phyloP scores from a whole-genome alignment of 2,113 vertebrate species.

The Pipa parva region DNA sequence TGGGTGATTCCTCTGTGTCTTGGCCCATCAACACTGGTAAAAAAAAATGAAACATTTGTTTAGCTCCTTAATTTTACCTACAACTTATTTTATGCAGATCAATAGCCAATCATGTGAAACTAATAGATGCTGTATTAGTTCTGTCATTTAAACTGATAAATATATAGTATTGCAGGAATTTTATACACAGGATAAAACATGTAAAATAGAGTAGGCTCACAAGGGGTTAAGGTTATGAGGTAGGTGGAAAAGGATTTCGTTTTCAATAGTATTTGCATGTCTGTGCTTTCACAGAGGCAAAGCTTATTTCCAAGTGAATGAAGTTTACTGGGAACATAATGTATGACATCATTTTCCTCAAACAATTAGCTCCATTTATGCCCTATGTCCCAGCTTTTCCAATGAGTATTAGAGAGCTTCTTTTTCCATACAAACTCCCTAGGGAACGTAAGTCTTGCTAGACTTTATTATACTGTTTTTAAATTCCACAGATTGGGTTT shows the following conservation, averaged over 20 bases:
- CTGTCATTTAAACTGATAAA: no score
- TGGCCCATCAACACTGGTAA: no score
- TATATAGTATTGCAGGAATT: no score
- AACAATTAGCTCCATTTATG: constrained; percentile 22
- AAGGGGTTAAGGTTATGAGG: not conserved
- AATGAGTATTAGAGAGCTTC: not conserved
- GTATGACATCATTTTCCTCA: constrained; percentile 27
- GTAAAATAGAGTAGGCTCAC: no score
- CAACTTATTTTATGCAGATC: no score
- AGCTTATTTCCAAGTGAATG: constrained; percentile 41
- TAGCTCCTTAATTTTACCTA: no score
- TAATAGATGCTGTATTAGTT: no score
- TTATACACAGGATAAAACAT: no score
- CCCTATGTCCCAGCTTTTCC: not conserved
- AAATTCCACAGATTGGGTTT: not conserved
- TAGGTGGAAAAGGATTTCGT: constrained; percentile 11
- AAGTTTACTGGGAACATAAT: constrained; percentile 18
- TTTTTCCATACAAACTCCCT: not conserved
- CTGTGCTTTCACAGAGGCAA: constrained; percentile 25
- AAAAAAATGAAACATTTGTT: no score
- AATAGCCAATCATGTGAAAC: no score
- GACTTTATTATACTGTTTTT: constrained; percentile 3
- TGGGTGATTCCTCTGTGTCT: no score
- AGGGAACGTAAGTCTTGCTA: not conserved
- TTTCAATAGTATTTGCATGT: constrained; percentile 30